Conservation (phyloP, 2,113 vertebrate species). For the Microcebus tavaratra region DNA sequence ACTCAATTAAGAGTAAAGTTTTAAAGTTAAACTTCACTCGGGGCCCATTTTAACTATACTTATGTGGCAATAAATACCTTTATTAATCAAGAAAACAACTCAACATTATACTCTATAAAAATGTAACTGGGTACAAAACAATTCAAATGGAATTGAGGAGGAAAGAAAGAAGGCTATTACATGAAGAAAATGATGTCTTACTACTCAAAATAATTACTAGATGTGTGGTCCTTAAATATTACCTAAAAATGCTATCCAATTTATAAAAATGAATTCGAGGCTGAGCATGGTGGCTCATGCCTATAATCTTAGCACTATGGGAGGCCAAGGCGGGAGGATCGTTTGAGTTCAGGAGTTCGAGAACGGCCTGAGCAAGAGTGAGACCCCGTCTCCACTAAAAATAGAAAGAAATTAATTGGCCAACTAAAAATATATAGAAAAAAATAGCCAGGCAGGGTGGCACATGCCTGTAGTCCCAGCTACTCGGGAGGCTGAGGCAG, state of each 20-base stretch:
- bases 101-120: background rate
- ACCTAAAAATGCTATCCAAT: conserved; percentile 36
- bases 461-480: too few species aligned
- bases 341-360: too few species aligned
- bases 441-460: too few species aligned
- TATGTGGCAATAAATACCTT: background rate
- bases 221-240: background rate
- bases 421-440: too few species aligned
- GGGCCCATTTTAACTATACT: conserved; percentile 4
- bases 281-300: too few species aligned
- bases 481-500: too few species aligned
- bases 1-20: background rate
- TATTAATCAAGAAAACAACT: conserved; percentile 33
- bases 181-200: background rate
- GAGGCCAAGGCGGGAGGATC: too few species aligned
- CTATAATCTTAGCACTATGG: too few species aligned
- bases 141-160: background rate
- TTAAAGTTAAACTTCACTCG: conserved; percentile 1
- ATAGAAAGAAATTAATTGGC: too few species aligned
- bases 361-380: too few species aligned
- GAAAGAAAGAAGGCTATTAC: background rate
- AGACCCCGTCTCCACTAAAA: too few species aligned
- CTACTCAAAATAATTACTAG: conserved; percentile 29
- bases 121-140: background rate
- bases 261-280: conserved; percentile 25